Evolutionary conservation across 2,113 vertebrate species (phyloP), one percentile per base, ranked within the genome.

Genomic region (Ariopsis seemanni): DNA sequence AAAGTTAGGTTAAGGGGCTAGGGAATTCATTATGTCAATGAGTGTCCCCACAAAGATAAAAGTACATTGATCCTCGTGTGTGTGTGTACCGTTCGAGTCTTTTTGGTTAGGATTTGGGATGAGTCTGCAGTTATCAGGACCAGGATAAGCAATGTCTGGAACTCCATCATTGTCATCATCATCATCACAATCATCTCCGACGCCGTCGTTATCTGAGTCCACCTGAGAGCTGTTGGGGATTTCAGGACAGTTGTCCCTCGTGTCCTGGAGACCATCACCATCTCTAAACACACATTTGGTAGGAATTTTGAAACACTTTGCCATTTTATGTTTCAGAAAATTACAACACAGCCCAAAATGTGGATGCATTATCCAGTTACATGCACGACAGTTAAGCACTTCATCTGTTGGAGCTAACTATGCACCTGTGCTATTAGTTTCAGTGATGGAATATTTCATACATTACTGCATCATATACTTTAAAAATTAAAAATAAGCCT

Each of bases 91-190:
- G 69, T 97, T 96, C 2, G 95, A 93, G 83, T 97, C 97, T 91
- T 96, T 96, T 91, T 97, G 97, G 80, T 92, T 93, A 63, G 96
- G 96, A 89, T 97, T 97, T 78, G 97, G 94, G 50, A 97, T 93
- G 74, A 97, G 95, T 30, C 97, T 93, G 89, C 97, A 97, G 92
- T 97, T 97, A 92, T 97, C 97, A 0, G 97, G 97, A 1, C 97
- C 97, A 0, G 96, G 97, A 8, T 95, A 93, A 42, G 95, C 60
- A 14, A 93, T 34, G 84, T 97, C 96, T 11, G 96, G 96, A 91
- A 97, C 95, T 57, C 97, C 96, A 4, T 97, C 97, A 0, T 97
- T 96, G 82, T 97, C 97, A 3, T 97, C 97, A 0, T 97, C 97
- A 0, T 97, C 96, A 0, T 97, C 97, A 89, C 97, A 97, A 62